Evolutionary conservation across 2,113 vertebrate species (phyloP).

Genomic region (Pristiophorus japonicus): DNA sequence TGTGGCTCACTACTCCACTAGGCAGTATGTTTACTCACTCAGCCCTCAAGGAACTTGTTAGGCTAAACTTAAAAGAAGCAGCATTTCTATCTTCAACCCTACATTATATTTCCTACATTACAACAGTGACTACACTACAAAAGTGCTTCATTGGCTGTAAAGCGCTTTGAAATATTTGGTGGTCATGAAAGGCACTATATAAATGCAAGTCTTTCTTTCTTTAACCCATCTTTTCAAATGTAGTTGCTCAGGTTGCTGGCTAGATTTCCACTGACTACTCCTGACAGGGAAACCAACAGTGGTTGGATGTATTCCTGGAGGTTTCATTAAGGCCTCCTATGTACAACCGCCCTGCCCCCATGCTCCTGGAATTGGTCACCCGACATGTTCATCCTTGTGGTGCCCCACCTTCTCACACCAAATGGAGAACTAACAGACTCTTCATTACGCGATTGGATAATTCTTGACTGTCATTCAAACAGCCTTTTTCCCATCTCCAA

Average conservation of each 20-base stretch:
- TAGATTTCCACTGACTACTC: not conserved
- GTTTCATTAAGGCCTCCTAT: not conserved
- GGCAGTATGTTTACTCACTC: not conserved
- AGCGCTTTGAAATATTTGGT: too few species aligned
- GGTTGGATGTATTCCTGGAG: not conserved
- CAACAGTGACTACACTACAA: too few species aligned
- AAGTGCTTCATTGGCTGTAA: too few species aligned
- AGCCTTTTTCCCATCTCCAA: not conserved
- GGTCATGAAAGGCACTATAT: too few species aligned
- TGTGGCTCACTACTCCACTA: not conserved
- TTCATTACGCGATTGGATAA: not conserved
- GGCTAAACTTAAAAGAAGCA: not conserved
- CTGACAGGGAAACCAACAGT: not conserved
- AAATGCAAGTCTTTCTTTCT: too few species aligned
- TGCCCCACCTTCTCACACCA: not conserved
- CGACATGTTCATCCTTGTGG: not conserved
- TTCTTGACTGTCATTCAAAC: not conserved
- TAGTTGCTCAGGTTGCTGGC: not conserved
- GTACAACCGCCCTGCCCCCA: not conserved
- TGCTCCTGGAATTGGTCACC: not conserved
- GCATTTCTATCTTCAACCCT: not conserved
- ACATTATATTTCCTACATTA: too few species aligned
- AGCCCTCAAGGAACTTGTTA: not conserved
- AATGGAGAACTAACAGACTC: not conserved
- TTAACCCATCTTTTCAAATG: too few species aligned